Evolutionary conservation across 1,140 invertebrate species (phyloP).

Genomic region (Lucilia sericata): DNA sequence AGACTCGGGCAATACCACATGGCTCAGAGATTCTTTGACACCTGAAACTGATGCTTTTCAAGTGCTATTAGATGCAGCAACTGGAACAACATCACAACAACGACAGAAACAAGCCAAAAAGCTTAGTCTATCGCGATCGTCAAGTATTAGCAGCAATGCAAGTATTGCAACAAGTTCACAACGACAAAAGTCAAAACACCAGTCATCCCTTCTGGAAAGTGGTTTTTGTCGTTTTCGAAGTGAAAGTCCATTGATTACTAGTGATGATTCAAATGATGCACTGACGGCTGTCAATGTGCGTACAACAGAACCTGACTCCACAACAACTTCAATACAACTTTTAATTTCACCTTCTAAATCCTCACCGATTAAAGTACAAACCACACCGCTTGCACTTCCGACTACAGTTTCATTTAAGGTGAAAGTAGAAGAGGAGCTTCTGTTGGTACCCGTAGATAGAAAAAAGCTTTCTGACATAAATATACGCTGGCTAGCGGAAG

Average conservation of each 20-base stretch:
- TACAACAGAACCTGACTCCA: conserved; percentile 65
- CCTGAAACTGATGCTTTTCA: conserved; percentile 53
- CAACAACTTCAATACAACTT: conserved; percentile 58
- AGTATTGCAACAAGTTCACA: conserved; percentile 40
- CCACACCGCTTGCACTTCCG: conserved; percentile 51
- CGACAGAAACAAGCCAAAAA: conserved; percentile 53
- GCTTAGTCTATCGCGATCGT: conserved; percentile 41
- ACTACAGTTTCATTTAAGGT: conserved; percentile 72
- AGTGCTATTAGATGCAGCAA: conserved; percentile 50
- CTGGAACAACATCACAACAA: conserved; percentile 46
- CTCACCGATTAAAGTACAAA: conserved; percentile 59
- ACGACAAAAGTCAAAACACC: conserved; percentile 53
- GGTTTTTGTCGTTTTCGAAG: conserved; percentile 67
- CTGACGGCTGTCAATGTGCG: conserved; percentile 51
- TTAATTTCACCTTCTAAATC: conserved; percentile 58
- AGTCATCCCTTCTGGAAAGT: conserved; percentile 61
- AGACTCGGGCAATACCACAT: background rate
- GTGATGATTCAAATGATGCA: conserved; percentile 55
- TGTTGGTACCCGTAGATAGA: conserved; percentile 74
- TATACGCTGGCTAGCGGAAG: conserved; percentile 78
- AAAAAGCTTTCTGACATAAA: conserved; percentile 72
- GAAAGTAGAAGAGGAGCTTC: conserved; percentile 73
- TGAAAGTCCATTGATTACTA: conserved; percentile 65
- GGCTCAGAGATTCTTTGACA: conserved; percentile 40
- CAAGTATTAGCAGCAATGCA: conserved; percentile 39